Conservation (phyloP, 2,888 invertebrate genomes). For the Allygus modestus region DNA sequence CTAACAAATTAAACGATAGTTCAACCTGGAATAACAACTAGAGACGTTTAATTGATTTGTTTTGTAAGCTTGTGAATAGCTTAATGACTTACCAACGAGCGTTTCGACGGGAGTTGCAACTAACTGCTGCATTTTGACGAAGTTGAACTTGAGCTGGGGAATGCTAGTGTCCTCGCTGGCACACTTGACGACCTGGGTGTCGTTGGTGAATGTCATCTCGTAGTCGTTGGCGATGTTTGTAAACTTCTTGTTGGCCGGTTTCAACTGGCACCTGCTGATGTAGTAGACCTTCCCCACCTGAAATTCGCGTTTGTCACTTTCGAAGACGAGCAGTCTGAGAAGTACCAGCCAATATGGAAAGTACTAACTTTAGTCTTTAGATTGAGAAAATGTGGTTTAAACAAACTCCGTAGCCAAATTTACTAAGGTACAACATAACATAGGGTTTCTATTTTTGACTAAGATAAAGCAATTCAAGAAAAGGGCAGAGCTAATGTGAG, state of each 20-base stretch:
- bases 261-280: conserved; percentile 90
- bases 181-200: conserved; percentile 80
- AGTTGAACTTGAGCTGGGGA: conserved; percentile 83
- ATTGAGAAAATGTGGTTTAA: too few relatives aligned
- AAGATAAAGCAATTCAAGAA: too few relatives aligned
- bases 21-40: too few relatives aligned
- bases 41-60: too few relatives aligned
- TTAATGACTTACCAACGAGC: conserved; percentile 23
- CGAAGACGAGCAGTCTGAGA: neutral
- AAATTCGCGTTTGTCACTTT: conserved; percentile 63
- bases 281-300: conserved; percentile 91
- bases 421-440: too few relatives aligned
- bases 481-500: too few relatives aligned
- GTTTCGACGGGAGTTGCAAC: conserved; percentile 29
- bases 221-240: conserved; percentile 93
- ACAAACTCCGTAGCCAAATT: too few relatives aligned
- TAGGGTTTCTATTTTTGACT: too few relatives aligned
- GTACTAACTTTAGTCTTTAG: too few relatives aligned
- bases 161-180: conserved; percentile 80
- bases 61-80: too few relatives aligned
- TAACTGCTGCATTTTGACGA: neutral
- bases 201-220: conserved; percentile 92
- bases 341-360: neutral
- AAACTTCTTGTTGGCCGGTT: conserved; percentile 96
- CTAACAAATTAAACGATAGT: too few relatives aligned